Conservation (phyloP, 2,797 vertebrate species). For the Tauraco hartlaubi region DNA sequence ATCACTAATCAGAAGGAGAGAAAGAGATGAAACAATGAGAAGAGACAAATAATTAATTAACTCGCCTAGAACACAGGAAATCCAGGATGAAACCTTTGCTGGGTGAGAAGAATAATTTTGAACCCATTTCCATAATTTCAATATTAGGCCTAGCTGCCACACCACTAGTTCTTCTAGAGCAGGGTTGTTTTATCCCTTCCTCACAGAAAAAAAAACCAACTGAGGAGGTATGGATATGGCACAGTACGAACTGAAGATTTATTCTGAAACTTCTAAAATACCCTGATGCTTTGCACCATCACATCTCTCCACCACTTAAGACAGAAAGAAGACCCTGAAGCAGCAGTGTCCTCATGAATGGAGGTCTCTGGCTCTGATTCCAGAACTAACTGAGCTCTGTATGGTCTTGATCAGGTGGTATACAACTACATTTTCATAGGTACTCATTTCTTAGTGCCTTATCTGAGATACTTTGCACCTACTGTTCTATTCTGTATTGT, state of each 20-base stretch:
- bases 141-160: background rate
- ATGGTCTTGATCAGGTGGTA: background rate
- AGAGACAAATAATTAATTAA: background rate
- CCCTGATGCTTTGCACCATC: background rate
- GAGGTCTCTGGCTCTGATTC: slow-evolving; percentile 19
- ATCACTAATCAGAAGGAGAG: background rate
- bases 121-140: background rate
- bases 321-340: slow-evolving; percentile 32
- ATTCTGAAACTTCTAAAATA: slow-evolving; percentile 25
- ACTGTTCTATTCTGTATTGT: slow-evolving; percentile 42
- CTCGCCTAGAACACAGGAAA: background rate
- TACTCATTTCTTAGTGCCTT: slow-evolving; percentile 18
- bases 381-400: slow-evolving; percentile 7
- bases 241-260: background rate
- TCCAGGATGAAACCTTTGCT: background rate
- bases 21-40: background rate
- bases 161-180: background rate
- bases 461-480: slow-evolving; percentile 15
- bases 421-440: slow-evolving; percentile 30
- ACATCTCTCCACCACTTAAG: background rate
- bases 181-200: background rate
- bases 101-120: background rate
- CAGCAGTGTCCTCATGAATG: background rate
- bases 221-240: background rate
- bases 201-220: background rate